phyloP scores from a whole-genome alignment of 2,888 invertebrate species.

The Stratiomys singularior region DNA sequence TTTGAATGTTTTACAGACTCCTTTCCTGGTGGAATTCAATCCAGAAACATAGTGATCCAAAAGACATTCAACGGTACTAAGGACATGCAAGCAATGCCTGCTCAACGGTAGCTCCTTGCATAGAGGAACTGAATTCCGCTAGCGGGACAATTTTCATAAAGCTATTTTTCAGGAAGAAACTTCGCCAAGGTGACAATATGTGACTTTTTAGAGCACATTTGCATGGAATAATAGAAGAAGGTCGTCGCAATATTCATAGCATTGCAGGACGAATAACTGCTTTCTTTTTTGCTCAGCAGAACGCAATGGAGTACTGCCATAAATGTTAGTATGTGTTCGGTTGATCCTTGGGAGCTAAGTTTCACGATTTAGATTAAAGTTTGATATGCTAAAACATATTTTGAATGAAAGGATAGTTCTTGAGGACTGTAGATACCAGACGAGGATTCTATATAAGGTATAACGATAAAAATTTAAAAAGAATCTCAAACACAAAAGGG shows the following conservation, averaged over 20 bases:
- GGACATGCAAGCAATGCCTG: slow-evolving; percentile 1
- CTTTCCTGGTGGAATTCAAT: background rate
- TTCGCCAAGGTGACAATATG: slow-evolving; percentile 38
- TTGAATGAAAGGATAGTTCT: too few relatives aligned
- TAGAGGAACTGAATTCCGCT: slow-evolving; percentile 5
- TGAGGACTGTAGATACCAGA: too few relatives aligned
- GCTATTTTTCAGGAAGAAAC: slow-evolving; percentile 12
- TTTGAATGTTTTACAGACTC: background rate
- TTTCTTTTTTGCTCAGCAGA: background rate
- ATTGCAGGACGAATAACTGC: slow-evolving; percentile 8
- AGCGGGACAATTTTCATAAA: background rate
- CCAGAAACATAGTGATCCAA: background rate
- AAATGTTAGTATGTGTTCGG: background rate
- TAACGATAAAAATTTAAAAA: too few relatives aligned
- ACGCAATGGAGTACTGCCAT: slow-evolving; percentile 2
- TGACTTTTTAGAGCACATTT: slow-evolving; percentile 9
- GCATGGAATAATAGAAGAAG: slow-evolving; percentile 7
- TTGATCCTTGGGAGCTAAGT: background rate
- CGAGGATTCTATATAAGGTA: too few relatives aligned
- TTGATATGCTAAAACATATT: slow-evolving; percentile 5
- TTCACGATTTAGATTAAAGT: background rate
- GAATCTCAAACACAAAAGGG: too few relatives aligned
- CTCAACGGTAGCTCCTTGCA: background rate
- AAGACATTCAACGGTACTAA: background rate
- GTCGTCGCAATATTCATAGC: background rate